A percentile compares a stretch with the other conserved stretches of the same genome.
phyloP scores from a whole-genome alignment of 2,113 vertebrate species.

The Syrmaticus mikado region DNA sequence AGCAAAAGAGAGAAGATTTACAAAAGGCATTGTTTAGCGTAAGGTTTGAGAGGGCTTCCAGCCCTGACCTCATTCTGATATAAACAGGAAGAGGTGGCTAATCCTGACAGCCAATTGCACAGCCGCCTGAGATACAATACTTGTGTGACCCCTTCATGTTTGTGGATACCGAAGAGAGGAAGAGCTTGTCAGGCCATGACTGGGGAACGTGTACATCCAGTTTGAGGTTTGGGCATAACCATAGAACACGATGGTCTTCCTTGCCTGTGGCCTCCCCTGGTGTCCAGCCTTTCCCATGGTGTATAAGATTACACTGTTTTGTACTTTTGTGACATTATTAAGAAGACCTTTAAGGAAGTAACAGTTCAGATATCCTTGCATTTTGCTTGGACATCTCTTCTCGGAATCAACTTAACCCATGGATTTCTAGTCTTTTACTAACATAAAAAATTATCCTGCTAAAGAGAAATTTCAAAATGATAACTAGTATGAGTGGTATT shows the following conservation, averaged over 20 bases:
- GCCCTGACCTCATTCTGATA: not conserved
- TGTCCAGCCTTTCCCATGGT: not conserved
- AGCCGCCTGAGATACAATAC: not conserved
- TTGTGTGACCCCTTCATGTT: not conserved
- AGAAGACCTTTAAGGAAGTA: not conserved
- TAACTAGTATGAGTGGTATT: constrained; percentile 16
- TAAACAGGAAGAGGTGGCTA: not conserved
- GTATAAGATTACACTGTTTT: not conserved
- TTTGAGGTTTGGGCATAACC: not conserved
- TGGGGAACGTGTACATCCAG: not conserved
- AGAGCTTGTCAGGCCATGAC: not conserved
- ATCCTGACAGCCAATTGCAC: not conserved
- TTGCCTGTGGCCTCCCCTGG: not conserved
- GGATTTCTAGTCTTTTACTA: not conserved
- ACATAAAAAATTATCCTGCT: not conserved
- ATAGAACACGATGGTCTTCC: fast-evolving
- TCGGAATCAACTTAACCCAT: not conserved
- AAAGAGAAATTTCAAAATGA: constrained; percentile 28
- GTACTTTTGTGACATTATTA: not conserved
- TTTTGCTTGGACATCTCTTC: not conserved
- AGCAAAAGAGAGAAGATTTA: too few relatives aligned
- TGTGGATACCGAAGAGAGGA: not conserved
- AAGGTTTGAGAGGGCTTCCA: not conserved
- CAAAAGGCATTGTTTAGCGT: too few relatives aligned
- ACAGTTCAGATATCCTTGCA: not conserved